phyloP scores from a whole-genome alignment of 2,797 vertebrate species.

The Gastrophryne carolinensis region DNA sequence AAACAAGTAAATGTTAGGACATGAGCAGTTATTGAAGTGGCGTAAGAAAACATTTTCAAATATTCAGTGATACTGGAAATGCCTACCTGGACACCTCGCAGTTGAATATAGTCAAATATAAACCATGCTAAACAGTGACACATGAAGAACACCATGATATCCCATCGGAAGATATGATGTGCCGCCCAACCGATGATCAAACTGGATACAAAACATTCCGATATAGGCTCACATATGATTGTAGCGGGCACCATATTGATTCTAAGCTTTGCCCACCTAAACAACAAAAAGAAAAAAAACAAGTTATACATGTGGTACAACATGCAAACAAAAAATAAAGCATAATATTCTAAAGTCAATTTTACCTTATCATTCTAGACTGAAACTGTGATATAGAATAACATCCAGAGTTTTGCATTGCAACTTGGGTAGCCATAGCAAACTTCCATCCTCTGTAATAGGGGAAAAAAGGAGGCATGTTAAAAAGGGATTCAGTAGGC shows the following conservation, averaged over 20 bases:
- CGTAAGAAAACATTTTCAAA: too few relatives aligned
- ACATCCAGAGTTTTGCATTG: constrained; percentile 94
- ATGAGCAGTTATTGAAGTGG: too few relatives aligned
- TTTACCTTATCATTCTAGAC: constrained; percentile 84
- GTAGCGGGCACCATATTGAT: constrained; percentile 97
- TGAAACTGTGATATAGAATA: constrained; percentile 97
- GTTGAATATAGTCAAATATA: constrained; percentile 93
- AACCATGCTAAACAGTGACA: constrained; percentile 98
- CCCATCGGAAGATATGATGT: constrained; percentile 93
- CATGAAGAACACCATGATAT: constrained; percentile 99
- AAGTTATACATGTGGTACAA: not conserved
- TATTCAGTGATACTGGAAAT: not conserved
- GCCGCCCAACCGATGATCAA: constrained; percentile 96
- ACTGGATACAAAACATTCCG: constrained; percentile 94
- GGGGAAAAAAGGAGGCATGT: not conserved
- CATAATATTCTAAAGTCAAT: not conserved
- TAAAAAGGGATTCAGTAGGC: not conserved
- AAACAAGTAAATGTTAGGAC: too few relatives aligned
- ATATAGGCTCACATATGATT: constrained; percentile 90
- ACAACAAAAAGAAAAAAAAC: constrained; percentile 35
- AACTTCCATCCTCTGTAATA: constrained; percentile 92
- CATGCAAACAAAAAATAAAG: not conserved
- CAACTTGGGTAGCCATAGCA: constrained; percentile 96
- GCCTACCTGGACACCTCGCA: constrained; percentile 89
- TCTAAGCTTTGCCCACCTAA: constrained; percentile 91